Base-by-base conservation (phyloP, 2,888 invertebrate genomes). In the Polymixis lichenea region DNA sequence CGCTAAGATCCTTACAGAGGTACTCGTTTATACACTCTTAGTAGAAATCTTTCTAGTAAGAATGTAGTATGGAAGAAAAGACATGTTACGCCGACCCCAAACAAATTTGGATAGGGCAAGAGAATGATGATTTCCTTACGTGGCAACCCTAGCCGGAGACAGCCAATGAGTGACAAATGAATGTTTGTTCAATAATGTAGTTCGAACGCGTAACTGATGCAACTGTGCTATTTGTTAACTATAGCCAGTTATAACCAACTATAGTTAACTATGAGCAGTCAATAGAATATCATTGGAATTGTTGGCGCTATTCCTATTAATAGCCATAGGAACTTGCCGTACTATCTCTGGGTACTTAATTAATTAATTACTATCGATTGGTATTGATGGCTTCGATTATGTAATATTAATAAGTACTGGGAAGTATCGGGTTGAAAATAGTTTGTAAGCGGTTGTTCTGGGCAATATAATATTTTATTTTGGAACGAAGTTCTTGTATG, bases 141-240 rank as follows among this genome's bases (percentile, higher is more conserved):
- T 55, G 53, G 2, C 72, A 78, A 56, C 84, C 88, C 82, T 87
- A 73, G 22, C 6, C 11, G 55, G 56, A 60, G 75, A 66, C 77
- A 73, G 58, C 71, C 82, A 85, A 88, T 86, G 85, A 87, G 75
- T 79, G 85, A 79, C 88, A 88, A 87, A 86, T 88, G 73, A 86
- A 86, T 86, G 83, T 86, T 77, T 64, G 22, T 58, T 51, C 85
- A 80, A 80, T 84, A 84, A 86, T 84, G 72, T 80, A 84, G 87
- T 84, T 86, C 85, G n/a, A n/a, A 2, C 84, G 83, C 87, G 83
- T 84, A 79, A 70, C 80, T 60, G 86, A 74, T 86, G 84, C 71
- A 83, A 86, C 80, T 77, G 66, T 72, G 64, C 55, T 64, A 65
- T 28, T 53, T 72, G 56, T 15, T 64, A n/a, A 46, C 70, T 62